Evolutionary conservation across 2,797 vertebrate genomes (phyloP).

Genomic region (Zalophus californianus): DNA sequence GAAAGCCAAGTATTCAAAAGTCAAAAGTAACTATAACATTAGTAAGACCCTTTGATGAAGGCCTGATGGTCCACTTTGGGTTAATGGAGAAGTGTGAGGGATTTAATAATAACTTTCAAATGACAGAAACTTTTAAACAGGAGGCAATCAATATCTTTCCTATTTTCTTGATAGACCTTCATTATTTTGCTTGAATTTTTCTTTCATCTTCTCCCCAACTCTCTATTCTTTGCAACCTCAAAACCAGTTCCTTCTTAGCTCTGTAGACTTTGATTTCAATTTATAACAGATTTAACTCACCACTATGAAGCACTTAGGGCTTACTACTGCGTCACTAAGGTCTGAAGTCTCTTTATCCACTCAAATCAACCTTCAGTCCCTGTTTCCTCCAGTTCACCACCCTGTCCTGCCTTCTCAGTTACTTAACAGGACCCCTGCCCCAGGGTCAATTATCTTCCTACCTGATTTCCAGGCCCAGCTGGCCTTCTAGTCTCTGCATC

Average conservation of each 20-base stretch:
- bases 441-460: background rate
- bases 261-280: background rate
- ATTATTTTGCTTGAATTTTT: background rate
- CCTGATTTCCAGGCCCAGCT: background rate
- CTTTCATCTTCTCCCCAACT: background rate
- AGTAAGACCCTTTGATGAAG: background rate
- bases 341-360: background rate
- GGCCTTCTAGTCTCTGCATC: background rate
- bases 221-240: conserved; percentile 15
- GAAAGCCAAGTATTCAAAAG: background rate
- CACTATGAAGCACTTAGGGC: background rate
- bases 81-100: background rate
- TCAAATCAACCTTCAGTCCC: background rate
- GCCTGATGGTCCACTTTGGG: background rate
- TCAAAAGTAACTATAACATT: background rate
- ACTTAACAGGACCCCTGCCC: background rate
- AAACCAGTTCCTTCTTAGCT: background rate
- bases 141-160: background rate
- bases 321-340: background rate
- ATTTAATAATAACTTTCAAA: background rate
- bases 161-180: background rate
- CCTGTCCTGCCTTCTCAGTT: background rate
- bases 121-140: background rate
- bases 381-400: background rate
- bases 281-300: background rate